These are phyloP conservation scores for Gibbula magus DNA, from an alignment of 2,888 invertebrate genomes.

Conservation along the genomic window DNA sequence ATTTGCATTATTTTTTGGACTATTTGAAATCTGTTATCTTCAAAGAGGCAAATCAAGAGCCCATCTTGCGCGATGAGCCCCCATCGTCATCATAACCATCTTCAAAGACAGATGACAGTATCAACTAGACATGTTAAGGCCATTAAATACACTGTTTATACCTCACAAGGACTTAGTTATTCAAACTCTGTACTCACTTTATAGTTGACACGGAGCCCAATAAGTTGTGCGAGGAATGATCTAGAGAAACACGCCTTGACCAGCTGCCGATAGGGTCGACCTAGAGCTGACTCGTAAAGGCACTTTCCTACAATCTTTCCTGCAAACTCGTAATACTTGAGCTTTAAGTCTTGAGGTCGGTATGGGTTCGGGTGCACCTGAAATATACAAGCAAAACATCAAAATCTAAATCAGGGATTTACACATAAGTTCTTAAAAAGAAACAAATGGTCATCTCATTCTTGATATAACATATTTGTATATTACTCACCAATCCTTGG, in stretches of 20 bases:
- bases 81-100: too few species aligned
- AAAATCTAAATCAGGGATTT: too few species aligned
- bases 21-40: too few species aligned
- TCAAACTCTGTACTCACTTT: slow-evolving; percentile 80
- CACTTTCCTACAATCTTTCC: slow-evolving; percentile 96
- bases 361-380: slow-evolving; percentile 86
- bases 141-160: too few species aligned
- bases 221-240: slow-evolving; percentile 94
- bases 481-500: slow-evolving; percentile 82
- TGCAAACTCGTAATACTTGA: slow-evolving; percentile 92
- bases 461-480: too few species aligned
- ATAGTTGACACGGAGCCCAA: slow-evolving; percentile 93
- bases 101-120: too few species aligned
- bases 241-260: slow-evolving; percentile 93
- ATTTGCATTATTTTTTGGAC: not conserved
- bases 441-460: too few species aligned
- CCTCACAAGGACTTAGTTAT: not conserved
- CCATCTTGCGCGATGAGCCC: too few species aligned
- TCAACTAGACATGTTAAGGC: too few species aligned
- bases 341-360: slow-evolving; percentile 85
- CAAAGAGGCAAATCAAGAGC: too few species aligned
- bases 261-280: slow-evolving; percentile 90
- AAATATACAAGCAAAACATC: not conserved
- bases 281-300: slow-evolving; percentile 92
- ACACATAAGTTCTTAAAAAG: too few species aligned